Evolutionary conservation across 2,797 vertebrate genomes (phyloP).

Genomic region (Esox lucius): DNA sequence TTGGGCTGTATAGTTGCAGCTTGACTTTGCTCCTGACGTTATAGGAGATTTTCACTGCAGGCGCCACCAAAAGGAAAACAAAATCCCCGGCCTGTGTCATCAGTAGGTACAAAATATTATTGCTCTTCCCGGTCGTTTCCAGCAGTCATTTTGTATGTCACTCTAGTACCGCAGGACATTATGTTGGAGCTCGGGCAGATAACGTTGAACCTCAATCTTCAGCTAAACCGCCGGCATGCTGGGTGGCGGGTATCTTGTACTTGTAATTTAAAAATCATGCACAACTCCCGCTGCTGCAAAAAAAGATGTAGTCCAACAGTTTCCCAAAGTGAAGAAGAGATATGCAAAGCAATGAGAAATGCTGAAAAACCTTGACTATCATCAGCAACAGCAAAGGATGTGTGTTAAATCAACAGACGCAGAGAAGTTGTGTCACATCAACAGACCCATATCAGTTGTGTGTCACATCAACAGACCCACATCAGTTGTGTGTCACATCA

Average conservation of each 20-base stretch:
- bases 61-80: slow-evolving; percentile 38
- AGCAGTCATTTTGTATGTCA: slow-evolving; percentile 9
- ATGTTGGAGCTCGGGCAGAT: not conserved
- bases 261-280: not conserved
- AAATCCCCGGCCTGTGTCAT: slow-evolving; percentile 24
- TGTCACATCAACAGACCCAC: too few species aligned
- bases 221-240: not conserved
- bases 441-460: too few species aligned
- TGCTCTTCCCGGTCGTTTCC: slow-evolving; percentile 21
- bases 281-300: not conserved
- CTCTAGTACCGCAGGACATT: not conserved
- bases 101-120: slow-evolving; percentile 6
- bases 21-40: slow-evolving; percentile 46
- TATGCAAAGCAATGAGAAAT: not conserved
- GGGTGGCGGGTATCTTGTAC: not conserved
- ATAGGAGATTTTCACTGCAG: slow-evolving; percentile 15
- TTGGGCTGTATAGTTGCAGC: slow-evolving; percentile 22
- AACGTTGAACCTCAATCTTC: not conserved
- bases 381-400: not conserved
- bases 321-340: not conserved
- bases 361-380: not conserved
- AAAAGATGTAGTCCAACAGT: not conserved
- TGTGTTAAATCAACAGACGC: too few species aligned
- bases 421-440: too few species aligned
- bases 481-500: too few species aligned